Evolutionary conservation across 2,797 vertebrate species (phyloP).

Genomic region (Cuculus canorus): DNA sequence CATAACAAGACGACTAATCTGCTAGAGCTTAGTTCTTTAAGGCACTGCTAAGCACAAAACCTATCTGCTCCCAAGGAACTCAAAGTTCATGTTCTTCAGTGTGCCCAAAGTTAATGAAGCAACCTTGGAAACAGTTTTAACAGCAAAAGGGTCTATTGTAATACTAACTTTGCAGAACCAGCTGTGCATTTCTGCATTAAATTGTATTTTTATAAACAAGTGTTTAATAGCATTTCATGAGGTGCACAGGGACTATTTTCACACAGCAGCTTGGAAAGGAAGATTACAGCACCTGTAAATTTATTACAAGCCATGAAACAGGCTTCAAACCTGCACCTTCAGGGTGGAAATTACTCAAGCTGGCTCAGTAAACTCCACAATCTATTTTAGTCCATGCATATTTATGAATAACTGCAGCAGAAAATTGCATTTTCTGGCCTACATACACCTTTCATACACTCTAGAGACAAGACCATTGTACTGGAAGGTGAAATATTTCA

Average conservation of each 20-base stretch:
- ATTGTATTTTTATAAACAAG: slow-evolving; percentile 33
- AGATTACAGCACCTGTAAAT: slow-evolving; percentile 81
- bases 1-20: not conserved
- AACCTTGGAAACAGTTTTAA: slow-evolving; percentile 40
- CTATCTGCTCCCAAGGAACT: not conserved
- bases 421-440: slow-evolving; percentile 81
- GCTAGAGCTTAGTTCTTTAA: not conserved
- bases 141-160: slow-evolving; percentile 25
- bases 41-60: not conserved
- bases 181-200: slow-evolving; percentile 27
- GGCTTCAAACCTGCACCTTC: slow-evolving; percentile 79
- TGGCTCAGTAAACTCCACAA: slow-evolving; percentile 70
- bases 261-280: slow-evolving; percentile 72
- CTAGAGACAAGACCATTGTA: slow-evolving; percentile 38
- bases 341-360: slow-evolving; percentile 78
- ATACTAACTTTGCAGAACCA: slow-evolving; percentile 54
- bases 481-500: slow-evolving; percentile 47
- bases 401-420: slow-evolving; percentile 82
- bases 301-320: slow-evolving; percentile 82
- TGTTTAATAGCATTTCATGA: slow-evolving; percentile 76
- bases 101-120: not conserved
- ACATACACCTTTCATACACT: slow-evolving; percentile 77
- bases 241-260: slow-evolving; percentile 58
- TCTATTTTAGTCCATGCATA: slow-evolving; percentile 82
- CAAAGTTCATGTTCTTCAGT: not conserved